Conservation (phyloP, 1,140 invertebrate genomes). For the Trinorchestia longiramus region DNA sequence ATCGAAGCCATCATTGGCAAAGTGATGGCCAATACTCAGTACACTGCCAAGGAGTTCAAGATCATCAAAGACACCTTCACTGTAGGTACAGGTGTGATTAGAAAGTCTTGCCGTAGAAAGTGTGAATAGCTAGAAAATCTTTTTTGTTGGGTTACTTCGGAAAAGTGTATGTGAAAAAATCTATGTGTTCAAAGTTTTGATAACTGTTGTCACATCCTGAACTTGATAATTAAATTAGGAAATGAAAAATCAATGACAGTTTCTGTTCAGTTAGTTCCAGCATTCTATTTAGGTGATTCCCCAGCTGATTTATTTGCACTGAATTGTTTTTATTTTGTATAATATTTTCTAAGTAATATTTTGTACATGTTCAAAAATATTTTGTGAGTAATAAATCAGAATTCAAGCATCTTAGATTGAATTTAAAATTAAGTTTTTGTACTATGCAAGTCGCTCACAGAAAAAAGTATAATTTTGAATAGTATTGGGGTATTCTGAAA, state of each 20-base stretch:
- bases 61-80: slow-evolving; percentile 68
- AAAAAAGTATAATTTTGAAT: neutral
- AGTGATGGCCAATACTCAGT: slow-evolving; percentile 67
- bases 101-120: neutral
- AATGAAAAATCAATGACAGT: neutral
- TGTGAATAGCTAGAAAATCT: slow-evolving; percentile 4
- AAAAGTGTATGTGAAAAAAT: neutral
- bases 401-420: neutral
- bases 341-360: neutral
- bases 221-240: neutral
- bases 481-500: neutral
- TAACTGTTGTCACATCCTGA: neutral
- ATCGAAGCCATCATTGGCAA: slow-evolving; percentile 67
- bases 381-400: neutral
- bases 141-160: neutral
- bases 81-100: slow-evolving; percentile 62
- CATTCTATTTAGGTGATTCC: neutral
- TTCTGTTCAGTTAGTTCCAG: neutral
- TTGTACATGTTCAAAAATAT: neutral
- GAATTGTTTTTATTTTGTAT: neutral
- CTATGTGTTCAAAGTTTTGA: neutral
- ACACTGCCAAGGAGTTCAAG: slow-evolving; percentile 68
- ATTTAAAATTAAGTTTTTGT: neutral
- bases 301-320: neutral
- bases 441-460: neutral